phyloP scores from a whole-genome alignment of 2,113 vertebrate species.

The Paradoxurus hermaphroditus region DNA sequence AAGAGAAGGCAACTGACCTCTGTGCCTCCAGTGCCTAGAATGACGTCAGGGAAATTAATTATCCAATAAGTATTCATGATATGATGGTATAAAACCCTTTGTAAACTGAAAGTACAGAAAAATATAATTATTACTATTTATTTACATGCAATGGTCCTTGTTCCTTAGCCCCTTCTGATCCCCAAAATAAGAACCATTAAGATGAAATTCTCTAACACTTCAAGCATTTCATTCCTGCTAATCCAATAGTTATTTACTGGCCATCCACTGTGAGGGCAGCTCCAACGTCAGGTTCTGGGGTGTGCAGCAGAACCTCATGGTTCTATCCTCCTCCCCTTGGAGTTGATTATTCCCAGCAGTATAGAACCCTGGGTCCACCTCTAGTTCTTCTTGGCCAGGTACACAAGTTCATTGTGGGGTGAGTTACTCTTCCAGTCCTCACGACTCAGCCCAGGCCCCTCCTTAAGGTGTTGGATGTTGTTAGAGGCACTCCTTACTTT shows the following conservation, averaged over 20 bases:
- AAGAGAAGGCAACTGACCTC: background rate
- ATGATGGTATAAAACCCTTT: background rate
- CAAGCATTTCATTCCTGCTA: background rate
- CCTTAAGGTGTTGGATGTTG: constrained; percentile 4
- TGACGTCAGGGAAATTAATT: background rate
- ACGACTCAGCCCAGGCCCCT: constrained; percentile 40
- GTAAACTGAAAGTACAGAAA: background rate
- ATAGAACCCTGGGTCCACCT: constrained; percentile 63
- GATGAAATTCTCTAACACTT: background rate
- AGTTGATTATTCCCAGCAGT: constrained; percentile 72
- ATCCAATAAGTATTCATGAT: background rate
- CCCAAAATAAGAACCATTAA: background rate
- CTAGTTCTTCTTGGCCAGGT: constrained; percentile 56
- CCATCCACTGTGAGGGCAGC: background rate
- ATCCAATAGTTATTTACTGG: background rate
- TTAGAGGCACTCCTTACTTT: constrained; percentile 46
- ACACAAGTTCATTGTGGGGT: background rate
- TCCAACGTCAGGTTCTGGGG: background rate
- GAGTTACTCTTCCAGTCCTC: constrained; percentile 50
- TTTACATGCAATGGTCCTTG: background rate
- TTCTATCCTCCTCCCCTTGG: constrained; percentile 65
- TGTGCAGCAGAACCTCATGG: background rate
- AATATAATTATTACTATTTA: background rate
- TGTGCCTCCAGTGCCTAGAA: background rate
- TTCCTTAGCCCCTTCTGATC: background rate